Base-by-base conservation (phyloP, 2,888 invertebrate species). In the Eristalis pertinax region DNA sequence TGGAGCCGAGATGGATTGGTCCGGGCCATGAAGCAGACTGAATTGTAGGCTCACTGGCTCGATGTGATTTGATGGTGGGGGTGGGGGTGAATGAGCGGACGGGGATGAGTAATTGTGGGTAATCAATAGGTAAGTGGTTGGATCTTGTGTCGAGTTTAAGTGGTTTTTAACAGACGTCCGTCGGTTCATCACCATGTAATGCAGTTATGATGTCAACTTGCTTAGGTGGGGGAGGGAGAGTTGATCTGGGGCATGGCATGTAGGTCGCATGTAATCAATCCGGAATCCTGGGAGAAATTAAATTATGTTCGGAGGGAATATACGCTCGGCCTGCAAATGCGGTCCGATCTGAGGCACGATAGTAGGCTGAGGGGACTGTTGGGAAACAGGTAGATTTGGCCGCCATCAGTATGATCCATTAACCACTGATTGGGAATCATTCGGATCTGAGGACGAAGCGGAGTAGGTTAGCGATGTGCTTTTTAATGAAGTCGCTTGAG, bases 81-180 rank as follows among this genome's bases (percentile, higher is more conserved):
- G 13, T 24, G 24, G 19, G 60, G 15, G 43, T n/a, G 19, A 2
- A 2, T 13, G 35, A 35, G 32, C 35, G 43, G 56, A 10, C 24
- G 69, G 68, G 77, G 60, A 82, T 85, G 85, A 85, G 85, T 85
- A 82, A 85, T 85, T 82, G 81, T 50, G 82, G 64, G 68, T 72
- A 80, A 84, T 84, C 80, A 80, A 84, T 75, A 76, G 70, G 43
- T 62, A 63, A 69, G 73, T 62, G 56, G 50, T 13, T 11, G 50
- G 41, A 29, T 11, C n/a, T n/a, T 26, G 81, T 73, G 76, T 72
- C 67, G 26, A 69, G 81, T 64, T 77, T 82, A 82, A 85, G 73
- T 82, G 85, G 64, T 85, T 82, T 85, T 85, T 77, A 85, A 82
- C 85, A 85, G 67, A 80, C 84, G 72, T 73, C 81, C 74, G 56